Evolutionary conservation across 2,113 vertebrate genomes (phyloP).

Genomic region (Melanostigma gelatinosum): DNA sequence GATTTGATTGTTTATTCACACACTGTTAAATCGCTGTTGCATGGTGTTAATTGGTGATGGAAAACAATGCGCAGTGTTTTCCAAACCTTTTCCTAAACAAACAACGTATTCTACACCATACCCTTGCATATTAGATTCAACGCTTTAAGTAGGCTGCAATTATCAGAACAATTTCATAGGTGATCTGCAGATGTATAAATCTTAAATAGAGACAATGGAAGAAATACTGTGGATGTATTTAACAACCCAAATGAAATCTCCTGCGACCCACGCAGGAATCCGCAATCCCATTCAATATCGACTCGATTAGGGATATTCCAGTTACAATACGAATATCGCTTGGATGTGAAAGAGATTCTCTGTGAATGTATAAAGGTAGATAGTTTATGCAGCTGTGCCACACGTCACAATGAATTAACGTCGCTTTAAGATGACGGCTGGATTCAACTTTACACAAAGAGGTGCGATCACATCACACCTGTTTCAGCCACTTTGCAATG

Average conservation of each 20-base stretch:
- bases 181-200: no score
- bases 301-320: not conserved
- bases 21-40: not conserved
- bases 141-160: not conserved
- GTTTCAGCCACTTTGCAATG: not conserved
- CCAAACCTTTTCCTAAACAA: not conserved
- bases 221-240: not conserved
- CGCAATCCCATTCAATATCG: not conserved
- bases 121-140: not conserved
- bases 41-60: slow-evolving; percentile 13
- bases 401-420: no score
- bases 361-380: no score
- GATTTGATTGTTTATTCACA: slow-evolving; percentile 13
- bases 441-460: not conserved
- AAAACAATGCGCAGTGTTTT: not conserved
- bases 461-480: not conserved
- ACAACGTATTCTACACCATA: not conserved
- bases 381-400: no score
- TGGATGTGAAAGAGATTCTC: not conserved
- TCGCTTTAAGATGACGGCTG: no score
- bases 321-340: not conserved
- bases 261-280: not conserved
- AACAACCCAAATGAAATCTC: not conserved
- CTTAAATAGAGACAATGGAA: no score
- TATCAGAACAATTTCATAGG: not conserved